These are phyloP conservation scores for Diceros bicornis DNA, from an alignment of 2,797 vertebrate genomes.

Conservation along the genomic window DNA sequence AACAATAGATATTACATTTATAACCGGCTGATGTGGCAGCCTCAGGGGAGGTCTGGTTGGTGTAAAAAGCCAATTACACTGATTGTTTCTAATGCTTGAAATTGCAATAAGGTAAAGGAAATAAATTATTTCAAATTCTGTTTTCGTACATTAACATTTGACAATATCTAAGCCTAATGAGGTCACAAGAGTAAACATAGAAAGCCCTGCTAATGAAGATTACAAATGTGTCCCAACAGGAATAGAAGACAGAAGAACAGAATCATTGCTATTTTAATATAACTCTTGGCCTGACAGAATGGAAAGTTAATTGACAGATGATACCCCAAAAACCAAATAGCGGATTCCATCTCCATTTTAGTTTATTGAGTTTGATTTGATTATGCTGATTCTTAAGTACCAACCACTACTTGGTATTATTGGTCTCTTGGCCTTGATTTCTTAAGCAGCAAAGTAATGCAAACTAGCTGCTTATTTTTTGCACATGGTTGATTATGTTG, in stretches of 20 bases:
- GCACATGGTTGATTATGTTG: not conserved
- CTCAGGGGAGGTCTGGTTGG: constrained; percentile 10
- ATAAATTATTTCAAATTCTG: constrained; percentile 60
- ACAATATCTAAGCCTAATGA: constrained; percentile 56
- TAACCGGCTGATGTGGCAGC: not conserved
- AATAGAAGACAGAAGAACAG: not conserved
- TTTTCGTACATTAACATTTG: constrained; percentile 43
- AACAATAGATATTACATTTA: constrained; percentile 41
- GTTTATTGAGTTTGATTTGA: constrained; percentile 27
- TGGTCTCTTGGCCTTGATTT: constrained; percentile 36
- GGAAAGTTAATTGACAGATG: constrained; percentile 69
- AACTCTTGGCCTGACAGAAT: constrained; percentile 29
- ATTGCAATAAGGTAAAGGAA: constrained; percentile 41
- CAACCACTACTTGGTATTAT: not conserved
- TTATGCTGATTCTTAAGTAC: not conserved
- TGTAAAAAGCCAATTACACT: not conserved
- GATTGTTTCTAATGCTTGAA: not conserved
- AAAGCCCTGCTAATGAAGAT: constrained; percentile 16
- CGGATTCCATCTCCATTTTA: not conserved
- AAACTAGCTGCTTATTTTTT: constrained; percentile 39
- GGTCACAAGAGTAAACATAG: constrained; percentile 35
- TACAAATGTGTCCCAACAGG: not conserved
- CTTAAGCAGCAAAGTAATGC: not conserved
- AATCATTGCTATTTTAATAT: constrained; percentile 30
- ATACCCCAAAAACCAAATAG: constrained; percentile 3